Percentiles rank a stretch among this genome's conserved stretches.
phyloP scores from a whole-genome alignment of 1,140 invertebrate species.

The Calycopis cecrops region DNA sequence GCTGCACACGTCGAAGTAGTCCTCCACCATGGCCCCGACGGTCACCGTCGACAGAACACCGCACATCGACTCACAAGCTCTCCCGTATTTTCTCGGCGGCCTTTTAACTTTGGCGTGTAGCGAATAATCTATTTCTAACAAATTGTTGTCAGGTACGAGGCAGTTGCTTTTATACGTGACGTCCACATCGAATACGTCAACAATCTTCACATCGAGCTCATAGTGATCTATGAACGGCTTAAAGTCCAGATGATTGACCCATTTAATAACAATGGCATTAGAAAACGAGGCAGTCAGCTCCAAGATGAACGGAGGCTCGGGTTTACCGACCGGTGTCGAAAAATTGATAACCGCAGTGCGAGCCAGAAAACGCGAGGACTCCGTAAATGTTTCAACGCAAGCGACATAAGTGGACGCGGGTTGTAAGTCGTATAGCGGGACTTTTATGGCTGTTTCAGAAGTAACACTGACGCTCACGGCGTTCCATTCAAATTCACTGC shows the following conservation, averaged over 20 bases:
- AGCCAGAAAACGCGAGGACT: conserved; percentile 32
- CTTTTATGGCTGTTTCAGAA: conserved; percentile 20
- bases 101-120: conserved; percentile 52
- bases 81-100: conserved; percentile 54
- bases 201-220: conserved; percentile 50
- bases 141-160: conserved; percentile 27
- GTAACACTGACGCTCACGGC: conserved; percentile 35
- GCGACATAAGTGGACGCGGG: conserved; percentile 52
- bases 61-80: conserved; percentile 57
- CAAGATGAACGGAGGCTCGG: conserved; percentile 55
- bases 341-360: conserved; percentile 52
- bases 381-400: conserved; percentile 54
- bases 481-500: conserved; percentile 56
- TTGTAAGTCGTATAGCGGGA: conserved; percentile 35
- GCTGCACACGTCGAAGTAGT: conserved; percentile 54
- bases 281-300: conserved; percentile 49
- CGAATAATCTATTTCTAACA: conserved; percentile 41
- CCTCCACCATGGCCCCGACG: conserved; percentile 49
- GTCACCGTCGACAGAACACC: conserved; percentile 46
- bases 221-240: conserved; percentile 41
- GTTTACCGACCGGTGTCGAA: conserved; percentile 50
- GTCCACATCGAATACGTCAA: conserved; percentile 37
- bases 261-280: conserved; percentile 43
- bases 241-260: conserved; percentile 59
- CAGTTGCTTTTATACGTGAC: conserved; percentile 38